Conservation (phyloP, 2,888 invertebrate genomes). For the Euzetes globulus region DNA sequence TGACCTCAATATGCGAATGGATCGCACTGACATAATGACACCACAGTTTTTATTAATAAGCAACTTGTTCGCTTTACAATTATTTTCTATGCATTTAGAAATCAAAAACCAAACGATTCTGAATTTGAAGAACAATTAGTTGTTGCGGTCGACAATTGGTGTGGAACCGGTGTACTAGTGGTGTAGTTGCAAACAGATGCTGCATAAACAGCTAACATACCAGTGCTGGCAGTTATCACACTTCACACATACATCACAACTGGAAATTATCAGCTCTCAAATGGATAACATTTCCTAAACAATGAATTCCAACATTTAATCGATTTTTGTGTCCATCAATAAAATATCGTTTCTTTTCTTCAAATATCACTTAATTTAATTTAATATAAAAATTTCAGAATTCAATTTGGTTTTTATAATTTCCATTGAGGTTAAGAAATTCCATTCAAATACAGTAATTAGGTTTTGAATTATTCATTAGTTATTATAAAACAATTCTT, state of each 20-base stretch:
- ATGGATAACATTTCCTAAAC: neutral
- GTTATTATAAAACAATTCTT: no score
- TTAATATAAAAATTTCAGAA: no score
- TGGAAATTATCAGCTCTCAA: neutral
- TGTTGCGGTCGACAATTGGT: neutral
- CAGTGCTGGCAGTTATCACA: neutral
- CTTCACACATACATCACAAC: neutral
- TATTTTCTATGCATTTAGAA: neutral
- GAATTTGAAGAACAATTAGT: neutral
- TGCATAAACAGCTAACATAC: neutral
- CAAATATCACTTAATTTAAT: no score
- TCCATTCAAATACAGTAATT: no score
- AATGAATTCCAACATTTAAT: neutral
- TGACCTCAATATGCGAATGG: slow-evolving; percentile 16
- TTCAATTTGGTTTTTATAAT: no score
- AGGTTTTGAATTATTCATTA: no score
- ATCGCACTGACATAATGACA: slow-evolving; percentile 11
- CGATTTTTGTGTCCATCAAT: neutral
- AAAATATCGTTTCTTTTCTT: neutral
- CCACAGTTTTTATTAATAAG: neutral
- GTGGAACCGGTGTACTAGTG: neutral
- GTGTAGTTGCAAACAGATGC: slow-evolving; percentile 20
- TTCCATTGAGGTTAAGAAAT: no score
- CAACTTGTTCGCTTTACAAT: neutral
- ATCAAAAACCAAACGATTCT: neutral